Evolutionary conservation across 2,888 invertebrate genomes (phyloP).

Genomic region (Conchocele bisecta): DNA sequence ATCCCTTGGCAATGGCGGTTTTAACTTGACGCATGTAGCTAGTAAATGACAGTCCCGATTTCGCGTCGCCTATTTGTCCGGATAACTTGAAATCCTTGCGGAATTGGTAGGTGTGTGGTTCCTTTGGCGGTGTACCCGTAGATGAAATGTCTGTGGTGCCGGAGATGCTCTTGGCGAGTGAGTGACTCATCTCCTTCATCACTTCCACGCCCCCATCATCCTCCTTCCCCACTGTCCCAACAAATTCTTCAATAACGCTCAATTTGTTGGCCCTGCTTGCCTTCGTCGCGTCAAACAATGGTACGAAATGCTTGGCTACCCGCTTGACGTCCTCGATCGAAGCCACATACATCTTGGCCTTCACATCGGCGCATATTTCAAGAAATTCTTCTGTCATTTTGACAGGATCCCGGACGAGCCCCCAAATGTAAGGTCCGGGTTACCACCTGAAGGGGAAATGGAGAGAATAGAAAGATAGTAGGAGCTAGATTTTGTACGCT

Average conservation of each 20-base stretch:
- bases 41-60: background rate
- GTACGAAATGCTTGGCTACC: no score
- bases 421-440: no score
- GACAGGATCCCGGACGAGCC: no score
- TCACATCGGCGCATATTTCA: no score
- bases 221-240: background rate
- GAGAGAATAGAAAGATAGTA: no score
- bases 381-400: no score
- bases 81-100: constrained; percentile 24
- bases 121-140: background rate
- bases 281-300: no score
- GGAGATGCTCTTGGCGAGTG: background rate
- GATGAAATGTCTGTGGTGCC: background rate
- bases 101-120: background rate
- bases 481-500: no score
- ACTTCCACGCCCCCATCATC: background rate
- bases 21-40: constrained; percentile 27
- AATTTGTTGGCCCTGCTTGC: no score
- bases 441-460: no score
- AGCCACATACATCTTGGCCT: no score
- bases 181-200: background rate
- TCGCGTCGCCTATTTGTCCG: constrained; percentile 24
- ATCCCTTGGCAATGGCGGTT: constrained; percentile 8
- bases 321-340: no score
- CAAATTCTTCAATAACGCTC: background rate